These are phyloP conservation scores for Trichosurus vulpecula DNA, from an alignment of 2,797 vertebrate species.

Conservation along the genomic window DNA sequence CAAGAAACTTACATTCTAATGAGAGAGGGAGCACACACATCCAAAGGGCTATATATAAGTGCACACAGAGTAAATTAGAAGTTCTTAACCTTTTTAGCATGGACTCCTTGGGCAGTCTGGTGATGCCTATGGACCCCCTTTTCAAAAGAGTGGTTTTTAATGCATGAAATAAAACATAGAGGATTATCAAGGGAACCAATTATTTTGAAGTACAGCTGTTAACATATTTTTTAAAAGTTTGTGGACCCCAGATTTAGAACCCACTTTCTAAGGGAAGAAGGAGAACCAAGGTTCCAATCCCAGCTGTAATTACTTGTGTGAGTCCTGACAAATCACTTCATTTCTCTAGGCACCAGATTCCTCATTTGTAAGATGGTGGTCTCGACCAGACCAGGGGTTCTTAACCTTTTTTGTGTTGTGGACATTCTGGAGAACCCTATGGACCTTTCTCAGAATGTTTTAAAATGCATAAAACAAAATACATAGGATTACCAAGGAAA, in stretches of 20 bases:
- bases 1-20: neutral
- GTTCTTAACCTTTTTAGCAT: neutral
- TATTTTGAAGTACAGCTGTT: neutral
- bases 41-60: neutral
- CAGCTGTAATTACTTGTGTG: neutral
- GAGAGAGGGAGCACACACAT: neutral
- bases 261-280: neutral
- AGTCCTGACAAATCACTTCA: neutral
- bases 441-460: neutral
- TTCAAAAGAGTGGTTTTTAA: neutral
- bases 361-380: neutral
- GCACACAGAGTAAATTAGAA: neutral
- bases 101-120: neutral
- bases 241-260: neutral
- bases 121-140: neutral
- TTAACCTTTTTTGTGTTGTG: neutral
- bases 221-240: neutral
- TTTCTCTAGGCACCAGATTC: neutral
- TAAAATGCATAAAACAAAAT: neutral
- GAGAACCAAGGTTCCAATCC: neutral
- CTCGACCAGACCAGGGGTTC: neutral
- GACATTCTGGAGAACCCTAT: neutral
- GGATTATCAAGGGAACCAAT: neutral
- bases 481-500: neutral
- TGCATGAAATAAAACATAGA: neutral